A percentile compares a stretch with the other conserved stretches of the same genome.
Evolutionary conservation across 2,888 invertebrate genomes (phyloP).

Genomic region (Caenorhabditis sp.): DNA sequence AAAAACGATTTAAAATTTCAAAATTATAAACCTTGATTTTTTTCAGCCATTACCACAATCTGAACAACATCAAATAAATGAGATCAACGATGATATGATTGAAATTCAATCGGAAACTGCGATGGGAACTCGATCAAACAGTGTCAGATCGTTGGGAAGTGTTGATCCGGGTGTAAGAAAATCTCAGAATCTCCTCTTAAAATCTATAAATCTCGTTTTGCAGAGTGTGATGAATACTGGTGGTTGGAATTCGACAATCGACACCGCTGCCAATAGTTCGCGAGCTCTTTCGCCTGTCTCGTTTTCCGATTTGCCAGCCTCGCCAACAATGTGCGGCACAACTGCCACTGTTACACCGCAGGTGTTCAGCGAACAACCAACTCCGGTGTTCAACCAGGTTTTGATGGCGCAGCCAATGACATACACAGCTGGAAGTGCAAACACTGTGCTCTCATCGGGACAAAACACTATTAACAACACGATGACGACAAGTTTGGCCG

Average conservation of each 20-base stretch:
- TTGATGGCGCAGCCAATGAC: background rate
- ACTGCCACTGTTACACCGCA: background rate
- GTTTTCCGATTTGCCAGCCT: slow-evolving; percentile 60
- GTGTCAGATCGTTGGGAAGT: slow-evolving; percentile 22
- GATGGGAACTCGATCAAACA: slow-evolving; percentile 51
- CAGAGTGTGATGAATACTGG: slow-evolving; percentile 34
- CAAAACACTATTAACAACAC: slow-evolving; percentile 32
- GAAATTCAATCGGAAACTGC: slow-evolving; percentile 42
- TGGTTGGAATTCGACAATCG: slow-evolving; percentile 50
- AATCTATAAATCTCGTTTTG: slow-evolving; percentile 1
- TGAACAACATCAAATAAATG: background rate
- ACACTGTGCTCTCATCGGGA: background rate
- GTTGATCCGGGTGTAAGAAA: slow-evolving; percentile 12
- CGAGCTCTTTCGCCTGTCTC: slow-evolving; percentile 58
- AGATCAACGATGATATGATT: slow-evolving; percentile 4
- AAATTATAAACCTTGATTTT: no score
- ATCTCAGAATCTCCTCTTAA: background rate
- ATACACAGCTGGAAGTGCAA: background rate
- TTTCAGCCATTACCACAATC: slow-evolving; percentile 1
- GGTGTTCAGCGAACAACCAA: slow-evolving; percentile 5
- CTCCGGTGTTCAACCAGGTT: slow-evolving; percentile 1
- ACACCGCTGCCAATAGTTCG: slow-evolving; percentile 56
- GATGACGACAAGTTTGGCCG: slow-evolving; percentile 12
- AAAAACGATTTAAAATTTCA: no score
- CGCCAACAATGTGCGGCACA: slow-evolving; percentile 57